Conservation (phyloP, 1,140 invertebrate species). For the Teleopsis dalmanni region DNA sequence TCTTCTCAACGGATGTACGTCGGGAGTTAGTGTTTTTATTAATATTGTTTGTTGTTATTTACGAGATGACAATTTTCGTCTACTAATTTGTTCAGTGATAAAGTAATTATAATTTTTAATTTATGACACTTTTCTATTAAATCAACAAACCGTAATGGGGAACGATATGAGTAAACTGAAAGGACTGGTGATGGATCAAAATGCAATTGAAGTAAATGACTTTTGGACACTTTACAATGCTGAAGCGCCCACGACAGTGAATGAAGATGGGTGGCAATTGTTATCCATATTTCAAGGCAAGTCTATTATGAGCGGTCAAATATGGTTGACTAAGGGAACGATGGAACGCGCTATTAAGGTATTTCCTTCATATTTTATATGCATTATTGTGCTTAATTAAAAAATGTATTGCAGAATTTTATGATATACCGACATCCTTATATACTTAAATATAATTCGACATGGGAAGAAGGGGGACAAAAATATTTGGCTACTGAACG, state of each 20-base stretch:
- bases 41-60: too few relatives aligned
- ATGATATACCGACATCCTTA: conserved; percentile 73
- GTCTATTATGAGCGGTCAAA: conserved; percentile 50
- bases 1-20: too few relatives aligned
- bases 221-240: conserved; percentile 70
- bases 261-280: conserved; percentile 50
- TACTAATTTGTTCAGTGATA: too few relatives aligned
- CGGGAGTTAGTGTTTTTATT: too few relatives aligned
- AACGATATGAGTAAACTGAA: conserved; percentile 64
- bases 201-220: conserved; percentile 64
- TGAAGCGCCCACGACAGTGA: conserved; percentile 50
- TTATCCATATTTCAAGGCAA: conserved; percentile 68
- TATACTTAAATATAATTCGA: conserved; percentile 70
- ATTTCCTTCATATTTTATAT: conserved; percentile 21
- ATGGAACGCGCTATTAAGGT: conserved; percentile 68
- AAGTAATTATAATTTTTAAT: too few relatives aligned
- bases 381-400: conserved; percentile 3
- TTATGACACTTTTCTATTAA: too few relatives aligned
- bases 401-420: conserved; percentile 58
- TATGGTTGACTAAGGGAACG: conserved; percentile 58
- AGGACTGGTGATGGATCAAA: conserved; percentile 65
- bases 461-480: conserved; percentile 65
- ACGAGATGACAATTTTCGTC: too few relatives aligned
- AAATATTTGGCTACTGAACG: conserved; percentile 70
- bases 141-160: conserved; percentile 52